Evolutionary conservation across 2,888 invertebrate species (phyloP).

Genomic region (Drosophila neutralis): DNA sequence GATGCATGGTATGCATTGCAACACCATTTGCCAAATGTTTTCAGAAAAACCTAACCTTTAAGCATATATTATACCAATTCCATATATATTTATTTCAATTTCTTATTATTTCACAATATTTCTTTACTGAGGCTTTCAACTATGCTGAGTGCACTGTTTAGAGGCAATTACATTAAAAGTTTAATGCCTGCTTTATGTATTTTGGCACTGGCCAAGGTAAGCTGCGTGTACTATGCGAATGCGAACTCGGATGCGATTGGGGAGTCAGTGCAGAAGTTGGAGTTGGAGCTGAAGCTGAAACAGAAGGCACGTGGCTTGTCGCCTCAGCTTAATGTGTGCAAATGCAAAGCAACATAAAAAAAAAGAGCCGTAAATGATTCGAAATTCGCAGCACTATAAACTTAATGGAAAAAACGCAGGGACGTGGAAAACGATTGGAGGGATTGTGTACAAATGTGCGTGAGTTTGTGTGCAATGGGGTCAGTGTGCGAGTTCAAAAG

Average conservation of each 20-base stretch:
- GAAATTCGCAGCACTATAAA: conserved; percentile 65
- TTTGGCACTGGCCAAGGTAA: conserved; percentile 43
- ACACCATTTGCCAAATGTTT: background rate
- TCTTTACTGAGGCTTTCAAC: background rate
- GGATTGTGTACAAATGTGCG: conserved; percentile 15
- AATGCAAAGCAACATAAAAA: conserved; percentile 47
- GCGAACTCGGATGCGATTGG: conserved; percentile 27
- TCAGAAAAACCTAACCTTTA: background rate
- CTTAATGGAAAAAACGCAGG: conserved; percentile 18
- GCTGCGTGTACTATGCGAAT: conserved; percentile 24
- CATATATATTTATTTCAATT: background rate
- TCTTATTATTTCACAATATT: background rate
- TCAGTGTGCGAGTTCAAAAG: conserved; percentile 77
- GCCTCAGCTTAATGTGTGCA: conserved; percentile 68
- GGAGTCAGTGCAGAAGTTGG: background rate
- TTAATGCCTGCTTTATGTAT: conserved; percentile 51
- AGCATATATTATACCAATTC: background rate
- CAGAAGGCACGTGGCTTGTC: conserved; percentile 41
- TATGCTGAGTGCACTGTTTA: conserved; percentile 12
- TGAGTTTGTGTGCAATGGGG: conserved; percentile 52
- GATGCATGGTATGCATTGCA: background rate
- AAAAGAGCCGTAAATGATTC: conserved; percentile 59
- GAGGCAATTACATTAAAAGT: conserved; percentile 31
- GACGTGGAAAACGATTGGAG: background rate
- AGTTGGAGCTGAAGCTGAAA: background rate